Conservation (phyloP, 2,797 vertebrate species). For the Sebastes matsubarae region DNA sequence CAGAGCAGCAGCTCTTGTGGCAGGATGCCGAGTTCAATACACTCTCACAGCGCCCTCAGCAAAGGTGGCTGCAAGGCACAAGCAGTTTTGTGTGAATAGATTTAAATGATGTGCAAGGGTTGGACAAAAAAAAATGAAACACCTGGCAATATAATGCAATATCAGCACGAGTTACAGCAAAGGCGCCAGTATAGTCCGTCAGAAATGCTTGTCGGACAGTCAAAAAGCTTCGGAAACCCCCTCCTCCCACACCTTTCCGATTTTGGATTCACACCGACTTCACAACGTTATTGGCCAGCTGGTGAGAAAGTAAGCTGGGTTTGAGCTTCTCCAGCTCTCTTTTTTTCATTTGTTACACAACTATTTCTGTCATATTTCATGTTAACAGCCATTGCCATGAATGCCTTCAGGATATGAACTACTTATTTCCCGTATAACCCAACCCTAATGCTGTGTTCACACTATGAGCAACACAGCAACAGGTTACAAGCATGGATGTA, state of each 20-base stretch:
- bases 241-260: neutral
- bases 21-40: constrained; percentile 38
- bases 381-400: neutral
- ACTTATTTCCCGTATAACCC: neutral
- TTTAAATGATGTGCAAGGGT: constrained; percentile 4
- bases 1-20: constrained; percentile 37
- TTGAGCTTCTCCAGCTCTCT: neutral
- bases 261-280: neutral
- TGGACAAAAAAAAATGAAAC: constrained; percentile 12
- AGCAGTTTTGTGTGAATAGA: constrained; percentile 9
- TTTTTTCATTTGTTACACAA: neutral
- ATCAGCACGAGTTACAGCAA: neutral
- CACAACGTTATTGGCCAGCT: neutral
- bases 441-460: neutral
- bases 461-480: no score
- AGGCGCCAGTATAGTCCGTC: neutral
- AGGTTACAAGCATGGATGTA: no score
- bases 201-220: neutral
- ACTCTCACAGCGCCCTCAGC: constrained; percentile 23
- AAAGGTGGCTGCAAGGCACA: constrained; percentile 14
- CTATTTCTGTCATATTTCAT: neutral
- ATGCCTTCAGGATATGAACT: neutral
- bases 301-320: neutral
- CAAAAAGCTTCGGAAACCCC: neutral
- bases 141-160: constrained; percentile 4